Percentiles rank a stretch among this genome's conserved stretches.
phyloP scores from a whole-genome alignment of 64 coral and sea anemone species.

The Montipora foliosa region DNA sequence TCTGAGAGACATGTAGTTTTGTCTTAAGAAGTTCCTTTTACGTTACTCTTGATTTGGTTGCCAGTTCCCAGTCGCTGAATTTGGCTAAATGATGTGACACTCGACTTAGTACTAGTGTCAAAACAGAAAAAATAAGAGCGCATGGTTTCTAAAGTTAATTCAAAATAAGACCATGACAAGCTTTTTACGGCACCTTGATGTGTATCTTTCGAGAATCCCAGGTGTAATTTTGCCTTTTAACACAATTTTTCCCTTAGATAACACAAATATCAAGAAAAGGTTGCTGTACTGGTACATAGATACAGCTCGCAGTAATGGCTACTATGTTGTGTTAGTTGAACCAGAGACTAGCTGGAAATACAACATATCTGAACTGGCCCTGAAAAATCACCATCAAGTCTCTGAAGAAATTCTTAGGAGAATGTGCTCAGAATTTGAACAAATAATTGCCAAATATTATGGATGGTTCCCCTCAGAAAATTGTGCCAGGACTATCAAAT shows the following conservation, averaged over 20 bases:
- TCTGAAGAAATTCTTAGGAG: neutral
- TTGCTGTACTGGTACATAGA: conserved; percentile 27
- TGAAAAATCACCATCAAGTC: conserved; percentile 26
- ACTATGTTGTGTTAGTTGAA: conserved; percentile 53
- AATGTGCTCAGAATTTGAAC: conserved; percentile 10
- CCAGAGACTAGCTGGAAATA: conserved; percentile 53
- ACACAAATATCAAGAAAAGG: conserved; percentile 33
- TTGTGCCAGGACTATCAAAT: neutral
- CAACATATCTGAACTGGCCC: conserved; percentile 1
- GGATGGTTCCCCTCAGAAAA: conserved; percentile 54
- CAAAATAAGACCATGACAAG: too few species aligned
- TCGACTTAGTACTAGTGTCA: too few species aligned
- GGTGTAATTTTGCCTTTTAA: too few species aligned
- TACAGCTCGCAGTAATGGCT: conserved; percentile 8
- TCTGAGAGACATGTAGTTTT: too few species aligned
- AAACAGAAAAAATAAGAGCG: too few species aligned
- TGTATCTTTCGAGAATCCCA: too few species aligned
- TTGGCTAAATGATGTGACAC: too few species aligned
- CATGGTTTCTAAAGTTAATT: too few species aligned
- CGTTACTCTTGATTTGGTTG: too few species aligned
- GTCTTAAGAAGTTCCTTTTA: too few species aligned
- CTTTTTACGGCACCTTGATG: too few species aligned
- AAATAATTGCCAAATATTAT: conserved; percentile 41
- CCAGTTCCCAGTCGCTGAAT: too few species aligned
- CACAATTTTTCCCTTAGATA: conserved; percentile 22